Conservation (phyloP, 2,797 vertebrate genomes). For the Lycodopsis pacificus region DNA sequence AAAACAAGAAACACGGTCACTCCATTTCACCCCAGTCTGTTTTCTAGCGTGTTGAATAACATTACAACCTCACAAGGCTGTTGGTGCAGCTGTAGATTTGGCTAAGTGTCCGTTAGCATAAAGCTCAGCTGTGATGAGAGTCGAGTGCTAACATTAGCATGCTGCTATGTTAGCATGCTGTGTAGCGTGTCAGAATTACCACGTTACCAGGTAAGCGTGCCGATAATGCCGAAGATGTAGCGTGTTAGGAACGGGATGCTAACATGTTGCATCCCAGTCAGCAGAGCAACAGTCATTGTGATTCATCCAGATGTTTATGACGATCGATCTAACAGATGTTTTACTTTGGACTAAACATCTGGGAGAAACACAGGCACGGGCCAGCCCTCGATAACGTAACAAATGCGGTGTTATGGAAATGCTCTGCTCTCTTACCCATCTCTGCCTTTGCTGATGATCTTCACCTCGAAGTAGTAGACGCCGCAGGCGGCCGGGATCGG, state of each 20-base stretch:
- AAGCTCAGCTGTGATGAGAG: background rate
- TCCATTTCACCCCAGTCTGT: too few species aligned
- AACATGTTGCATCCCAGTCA: too few species aligned
- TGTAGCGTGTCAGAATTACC: background rate
- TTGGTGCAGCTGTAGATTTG: background rate
- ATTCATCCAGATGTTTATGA: too few species aligned
- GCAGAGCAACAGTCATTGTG: too few species aligned
- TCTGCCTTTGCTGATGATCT: constrained; percentile 99
- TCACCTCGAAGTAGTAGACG: constrained; percentile 99
- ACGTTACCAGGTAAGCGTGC: background rate
- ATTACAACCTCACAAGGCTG: too few species aligned
- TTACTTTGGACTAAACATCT: background rate
- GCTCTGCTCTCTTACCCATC: constrained; percentile 89
- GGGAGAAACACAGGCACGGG: background rate
- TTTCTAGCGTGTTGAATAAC: too few species aligned
- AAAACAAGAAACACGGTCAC: background rate
- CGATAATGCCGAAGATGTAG: too few species aligned
- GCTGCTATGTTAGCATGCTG: background rate
- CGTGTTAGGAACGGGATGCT: too few species aligned
- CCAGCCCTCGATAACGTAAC: background rate
- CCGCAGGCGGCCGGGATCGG: constrained; percentile 98
- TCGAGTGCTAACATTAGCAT: background rate
- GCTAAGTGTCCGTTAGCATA: background rate
- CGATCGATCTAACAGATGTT: too few species aligned
- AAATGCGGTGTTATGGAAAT: background rate